These are phyloP conservation scores for Ceraclea dissimilis DNA, from an alignment of 2,888 invertebrate species.

Conservation along the genomic window DNA sequence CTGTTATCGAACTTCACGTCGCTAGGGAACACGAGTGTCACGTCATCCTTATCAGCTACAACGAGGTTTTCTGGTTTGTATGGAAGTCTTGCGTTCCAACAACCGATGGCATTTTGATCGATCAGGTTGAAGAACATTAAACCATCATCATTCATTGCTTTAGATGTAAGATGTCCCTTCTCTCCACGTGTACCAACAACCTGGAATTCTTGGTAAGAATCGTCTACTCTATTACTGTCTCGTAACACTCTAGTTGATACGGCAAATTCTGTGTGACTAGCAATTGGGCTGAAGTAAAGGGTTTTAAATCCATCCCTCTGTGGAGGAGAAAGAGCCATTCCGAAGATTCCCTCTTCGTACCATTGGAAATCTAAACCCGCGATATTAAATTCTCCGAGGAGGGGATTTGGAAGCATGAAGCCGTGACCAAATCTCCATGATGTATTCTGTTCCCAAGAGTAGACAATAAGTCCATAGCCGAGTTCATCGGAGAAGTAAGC, in stretches of 20 bases:
- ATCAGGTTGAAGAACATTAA: constrained; percentile 70
- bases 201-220: constrained; percentile 65
- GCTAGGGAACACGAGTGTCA: constrained; percentile 67
- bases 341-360: constrained; percentile 76
- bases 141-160: constrained; percentile 67
- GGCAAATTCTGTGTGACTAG: constrained; percentile 70
- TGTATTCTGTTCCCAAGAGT: constrained; percentile 67
- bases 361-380: constrained; percentile 80
- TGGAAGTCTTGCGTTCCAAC: constrained; percentile 66
- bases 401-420: constrained; percentile 74
- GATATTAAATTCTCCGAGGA: constrained; percentile 69
- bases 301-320: constrained; percentile 61
- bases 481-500: constrained; percentile 78
- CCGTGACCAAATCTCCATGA: constrained; percentile 76
- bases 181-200: constrained; percentile 58
- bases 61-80: constrained; percentile 59
- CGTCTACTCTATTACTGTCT: constrained; percentile 57
- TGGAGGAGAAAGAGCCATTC: constrained; percentile 63
- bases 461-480: constrained; percentile 72
- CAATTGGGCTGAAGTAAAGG: constrained; percentile 71
- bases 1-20: constrained; percentile 70
- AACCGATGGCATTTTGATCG: constrained; percentile 75
- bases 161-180: constrained; percentile 62
- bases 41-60: constrained; percentile 67
- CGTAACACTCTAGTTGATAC: constrained; percentile 68